Percentiles rank a stretch among this genome's conserved stretches.
phyloP scores from a whole-genome alignment of 2,797 vertebrate species.

The Echeneis naucrates region DNA sequence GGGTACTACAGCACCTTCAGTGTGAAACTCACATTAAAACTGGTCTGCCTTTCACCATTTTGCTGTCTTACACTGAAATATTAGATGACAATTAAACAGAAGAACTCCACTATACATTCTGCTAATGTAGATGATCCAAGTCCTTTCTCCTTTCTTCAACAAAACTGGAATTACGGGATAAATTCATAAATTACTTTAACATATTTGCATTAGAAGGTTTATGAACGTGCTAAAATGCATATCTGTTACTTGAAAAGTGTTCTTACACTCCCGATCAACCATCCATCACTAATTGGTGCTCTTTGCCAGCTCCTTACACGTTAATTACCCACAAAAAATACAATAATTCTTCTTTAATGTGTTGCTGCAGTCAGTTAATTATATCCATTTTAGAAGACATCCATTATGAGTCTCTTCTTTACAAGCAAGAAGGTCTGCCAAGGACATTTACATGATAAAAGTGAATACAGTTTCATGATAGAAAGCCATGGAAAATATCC shows the following conservation, averaged over 20 bases:
- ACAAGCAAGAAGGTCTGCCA: conserved; percentile 50
- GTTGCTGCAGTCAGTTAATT: conserved; percentile 62
- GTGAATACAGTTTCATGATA: conserved; percentile 34
- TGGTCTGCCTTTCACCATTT: conserved; percentile 33
- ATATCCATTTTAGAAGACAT: conserved; percentile 45
- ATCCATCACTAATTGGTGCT: neutral
- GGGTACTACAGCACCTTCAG: conserved; percentile 4
- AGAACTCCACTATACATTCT: too few relatives aligned
- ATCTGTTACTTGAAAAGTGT: conserved; percentile 8
- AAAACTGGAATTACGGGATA: neutral
- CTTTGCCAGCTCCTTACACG: conserved; percentile 5
- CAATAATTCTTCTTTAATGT: conserved; percentile 43
- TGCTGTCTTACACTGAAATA: conserved; percentile 31
- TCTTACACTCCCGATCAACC: neutral
- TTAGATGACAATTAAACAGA: neutral
- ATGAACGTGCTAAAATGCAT: conserved; percentile 11
- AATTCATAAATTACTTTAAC: neutral
- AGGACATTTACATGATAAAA: conserved; percentile 51
- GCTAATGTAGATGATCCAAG: too few relatives aligned
- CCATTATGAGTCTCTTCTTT: conserved; percentile 34
- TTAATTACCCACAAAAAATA: conserved; percentile 14
- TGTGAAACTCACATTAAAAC: neutral
- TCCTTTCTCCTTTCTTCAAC: neutral
- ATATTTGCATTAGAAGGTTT: neutral
- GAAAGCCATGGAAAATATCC: conserved; percentile 65